Evolutionary conservation across 2,888 invertebrate species (phyloP).

Genomic region (Sturmia bella): DNA sequence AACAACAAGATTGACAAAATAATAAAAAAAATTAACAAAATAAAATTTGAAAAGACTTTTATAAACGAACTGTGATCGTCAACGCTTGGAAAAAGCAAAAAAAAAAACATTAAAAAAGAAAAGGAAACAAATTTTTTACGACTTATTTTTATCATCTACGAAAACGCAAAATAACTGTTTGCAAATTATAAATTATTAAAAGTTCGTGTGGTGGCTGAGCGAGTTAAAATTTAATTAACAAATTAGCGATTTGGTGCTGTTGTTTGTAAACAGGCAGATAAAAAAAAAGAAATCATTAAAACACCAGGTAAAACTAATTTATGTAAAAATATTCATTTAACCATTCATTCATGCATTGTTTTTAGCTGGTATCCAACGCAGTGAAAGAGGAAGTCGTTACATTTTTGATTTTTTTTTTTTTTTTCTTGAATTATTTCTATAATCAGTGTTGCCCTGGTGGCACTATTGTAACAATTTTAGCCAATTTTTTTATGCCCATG

Average conservation of each 20-base stretch:
- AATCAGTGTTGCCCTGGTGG: too few species aligned
- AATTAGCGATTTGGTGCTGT: conserved; percentile 1
- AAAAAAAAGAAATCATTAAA: conserved; percentile 6
- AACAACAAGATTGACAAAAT: conserved; percentile 38
- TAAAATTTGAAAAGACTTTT: conserved; percentile 20
- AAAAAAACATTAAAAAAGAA: conserved; percentile 4
- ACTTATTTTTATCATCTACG: conserved; percentile 10
- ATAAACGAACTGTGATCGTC: conserved; percentile 48
- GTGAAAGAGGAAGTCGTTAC: too few species aligned
- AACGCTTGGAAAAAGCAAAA: conserved; percentile 30
- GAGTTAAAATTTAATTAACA: conserved; percentile 12
- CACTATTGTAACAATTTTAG: too few species aligned
- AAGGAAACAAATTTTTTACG: conserved; percentile 9
- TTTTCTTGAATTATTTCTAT: too few species aligned
- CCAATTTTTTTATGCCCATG: too few species aligned
- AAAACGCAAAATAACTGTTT: conserved; percentile 11
- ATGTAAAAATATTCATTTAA: too few species aligned
- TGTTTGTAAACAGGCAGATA: background rate
- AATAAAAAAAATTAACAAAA: conserved; percentile 15
- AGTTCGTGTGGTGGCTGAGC: background rate
- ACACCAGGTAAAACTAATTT: conserved; percentile 13
- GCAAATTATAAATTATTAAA: conserved; percentile 35
- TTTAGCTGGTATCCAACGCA: too few species aligned
- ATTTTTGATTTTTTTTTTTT: too few species aligned
- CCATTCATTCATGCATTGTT: too few species aligned